Conservation (phyloP, 1,140 invertebrate species). For the Panulirus ornatus region DNA sequence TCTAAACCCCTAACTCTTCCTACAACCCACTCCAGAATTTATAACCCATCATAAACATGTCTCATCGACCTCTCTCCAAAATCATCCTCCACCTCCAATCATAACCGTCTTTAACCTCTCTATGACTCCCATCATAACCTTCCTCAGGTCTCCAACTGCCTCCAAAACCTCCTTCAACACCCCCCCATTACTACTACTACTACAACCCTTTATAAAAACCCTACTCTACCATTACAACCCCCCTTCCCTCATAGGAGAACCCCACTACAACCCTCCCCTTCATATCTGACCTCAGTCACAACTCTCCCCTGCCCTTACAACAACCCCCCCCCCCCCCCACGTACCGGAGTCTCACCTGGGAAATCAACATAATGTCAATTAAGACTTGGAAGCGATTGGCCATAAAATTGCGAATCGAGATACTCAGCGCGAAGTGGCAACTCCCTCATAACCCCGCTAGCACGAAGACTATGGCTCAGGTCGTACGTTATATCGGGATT, state of each 20-base stretch:
- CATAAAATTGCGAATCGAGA: conserved; percentile 33
- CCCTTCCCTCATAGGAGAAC: too few relatives aligned
- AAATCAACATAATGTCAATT: conserved; percentile 50
- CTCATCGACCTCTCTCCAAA: too few relatives aligned
- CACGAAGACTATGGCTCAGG: too few relatives aligned
- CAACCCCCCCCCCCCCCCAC: not conserved
- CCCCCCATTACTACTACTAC: too few relatives aligned
- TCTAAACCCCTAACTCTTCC: too few relatives aligned
- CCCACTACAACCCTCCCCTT: too few relatives aligned
- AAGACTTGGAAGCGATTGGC: conserved; percentile 28
- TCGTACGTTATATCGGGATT: too few relatives aligned
- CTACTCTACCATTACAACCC: not conserved
- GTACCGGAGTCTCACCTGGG: not conserved
- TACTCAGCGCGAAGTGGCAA: conserved; percentile 7
- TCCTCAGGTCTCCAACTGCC: not conserved
- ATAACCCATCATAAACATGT: too few relatives aligned
- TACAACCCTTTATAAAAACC: not conserved
- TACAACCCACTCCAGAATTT: too few relatives aligned
- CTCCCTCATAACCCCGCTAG: not conserved
- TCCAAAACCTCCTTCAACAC: not conserved
- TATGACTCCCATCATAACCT: not conserved
- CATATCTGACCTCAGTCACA: not conserved
- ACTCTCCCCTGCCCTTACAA: not conserved
- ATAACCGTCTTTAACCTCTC: too few relatives aligned
- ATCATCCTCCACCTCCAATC: too few relatives aligned